Percentiles rank a stretch among this genome's conserved stretches.
phyloP scores from a whole-genome alignment of 2,113 vertebrate genomes.

The Mus musculus region GRCm39 chr4:154086001-154086500 shows the following conservation, averaged over 20 bases:
- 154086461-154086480: accelerated
- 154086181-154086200: no score
- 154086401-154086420: neutral
- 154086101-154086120: neutral
- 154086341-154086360: neutral
- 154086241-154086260: no score
- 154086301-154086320: neutral
- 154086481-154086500: neutral
- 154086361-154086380: no score
- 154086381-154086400: accelerated
- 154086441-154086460: neutral
- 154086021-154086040: no score
- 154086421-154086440: accelerated
- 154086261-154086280: neutral
- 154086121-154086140: accelerated
- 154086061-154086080: neutral
- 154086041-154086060: no score
- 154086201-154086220: no score
- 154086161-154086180: no score
- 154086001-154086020: no score
- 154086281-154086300: accelerated
- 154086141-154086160: neutral
- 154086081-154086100: no score
- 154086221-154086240: neutral
- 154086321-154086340: accelerated